Evolutionary conservation across 2,113 vertebrate genomes (phyloP).

Genomic region (Reinhardtius hippoglossoides): DNA sequence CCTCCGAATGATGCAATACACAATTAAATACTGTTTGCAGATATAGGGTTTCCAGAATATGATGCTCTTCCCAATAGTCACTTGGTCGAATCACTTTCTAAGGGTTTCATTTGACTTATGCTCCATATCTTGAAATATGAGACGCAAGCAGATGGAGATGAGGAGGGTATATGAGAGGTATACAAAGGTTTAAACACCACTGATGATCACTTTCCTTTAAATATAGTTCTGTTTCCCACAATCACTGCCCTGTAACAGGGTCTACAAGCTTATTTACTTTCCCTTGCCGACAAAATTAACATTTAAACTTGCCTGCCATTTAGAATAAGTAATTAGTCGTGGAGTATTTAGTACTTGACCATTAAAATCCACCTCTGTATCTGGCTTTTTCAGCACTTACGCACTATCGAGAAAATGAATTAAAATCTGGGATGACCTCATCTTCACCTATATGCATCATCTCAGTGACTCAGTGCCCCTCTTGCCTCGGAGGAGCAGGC

Average conservation of each 20-base stretch:
- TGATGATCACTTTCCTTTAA: too few species aligned
- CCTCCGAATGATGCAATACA: neutral
- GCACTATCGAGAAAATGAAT: conserved; percentile 15
- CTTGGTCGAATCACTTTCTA: neutral
- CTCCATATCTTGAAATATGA: conserved; percentile 15
- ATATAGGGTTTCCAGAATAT: conserved; percentile 1
- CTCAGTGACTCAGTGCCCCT: conserved; percentile 38
- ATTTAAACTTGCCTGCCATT: conserved; percentile 12
- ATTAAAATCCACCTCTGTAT: conserved; percentile 29
- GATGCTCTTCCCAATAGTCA: neutral
- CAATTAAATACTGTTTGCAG: conserved; percentile 7
- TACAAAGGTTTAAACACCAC: neutral
- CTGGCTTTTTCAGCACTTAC: conserved; percentile 20
- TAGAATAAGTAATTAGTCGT: conserved; percentile 24
- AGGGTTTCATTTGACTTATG: conserved; percentile 21
- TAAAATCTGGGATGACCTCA: conserved; percentile 49
- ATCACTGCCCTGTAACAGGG: too few species aligned
- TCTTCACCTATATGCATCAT: conserved; percentile 45
- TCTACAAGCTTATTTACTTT: too few species aligned
- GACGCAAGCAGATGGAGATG: neutral
- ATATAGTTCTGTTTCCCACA: too few species aligned
- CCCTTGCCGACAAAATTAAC: too few species aligned
- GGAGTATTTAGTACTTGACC: conserved; percentile 10
- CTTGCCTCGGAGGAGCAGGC: conserved; percentile 43
- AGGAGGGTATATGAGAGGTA: neutral